Base-by-base conservation (phyloP, 2,888 invertebrate species). In the Andricus curvator region DNA sequence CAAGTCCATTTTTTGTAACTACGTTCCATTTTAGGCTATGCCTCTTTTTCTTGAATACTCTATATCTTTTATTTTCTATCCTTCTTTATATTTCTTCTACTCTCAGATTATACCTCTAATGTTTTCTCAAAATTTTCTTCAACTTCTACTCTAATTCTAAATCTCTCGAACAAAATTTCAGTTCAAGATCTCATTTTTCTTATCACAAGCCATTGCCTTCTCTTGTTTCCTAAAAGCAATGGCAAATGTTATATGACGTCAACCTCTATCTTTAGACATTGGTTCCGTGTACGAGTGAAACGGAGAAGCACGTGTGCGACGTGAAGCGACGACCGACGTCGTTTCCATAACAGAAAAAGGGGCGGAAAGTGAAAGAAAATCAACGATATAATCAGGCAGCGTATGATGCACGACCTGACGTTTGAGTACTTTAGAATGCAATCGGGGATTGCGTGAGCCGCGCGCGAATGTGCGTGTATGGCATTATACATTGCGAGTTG, bases 211-310 rank as follows among this genome's bases (percentile, higher is more conserved):
- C 70, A 70, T 70, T 25, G 11, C 15, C 17, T 48, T 33, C 29
- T 51, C 70, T n/a, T 29, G 48, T 51, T 48, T 51, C 11, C 33
- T 20, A 17, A 56, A 70, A 29, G 44, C 25, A 51, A 51, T 29
- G 13, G 11, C 70, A 56, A 56, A 70, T 70, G 51, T 70, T 70
- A 56, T 33, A 70, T 70, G 70, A 11, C n/a, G 70, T 17, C 51
- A 51, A 33, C 5, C 17, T 51, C 70, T 70, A 70, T 70, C 51
- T 70, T 70, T 56, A 70, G 70, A 51, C 29, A 25, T 68, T 68
- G 20, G 68, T 17, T 48, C 41, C 22, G 25, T 15, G 20, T 15
- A 44, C 15, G 22, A 44, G 67, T 48, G 9, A 68, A 25, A 20
- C 9, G 15, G 44, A 48, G 22, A 68, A 68, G 51, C 33, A 70